Evolutionary conservation across 2,888 invertebrate genomes (phyloP), one percentile per base, ranked within the genome.

Genomic region (Merodon equestris): DNA sequence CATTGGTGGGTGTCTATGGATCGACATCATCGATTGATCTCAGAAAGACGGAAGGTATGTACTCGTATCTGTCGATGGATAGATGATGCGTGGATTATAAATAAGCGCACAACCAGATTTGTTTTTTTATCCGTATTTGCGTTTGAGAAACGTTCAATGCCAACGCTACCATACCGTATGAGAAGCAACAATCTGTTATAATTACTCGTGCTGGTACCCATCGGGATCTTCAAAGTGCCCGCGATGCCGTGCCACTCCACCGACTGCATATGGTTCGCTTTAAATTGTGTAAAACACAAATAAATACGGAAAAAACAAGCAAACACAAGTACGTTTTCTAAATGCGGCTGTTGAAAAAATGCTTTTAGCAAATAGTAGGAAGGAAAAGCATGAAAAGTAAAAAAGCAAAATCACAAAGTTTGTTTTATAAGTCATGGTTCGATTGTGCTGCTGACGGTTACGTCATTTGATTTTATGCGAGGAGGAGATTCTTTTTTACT

Each of bases 371-470:
- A 27, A 27, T 27, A 7, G 27, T 7, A 27, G 27, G 7, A 27
- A n/a, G n/a, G n/a, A n/a, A n/a, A n/a, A n/a, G n/a, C n/a, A n/a
- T n/a, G n/a, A 27, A 27, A 27, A 27, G 27, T 4, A 27, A 27
- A 7, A 27, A 27, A 27, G 7, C 27, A 27, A 2, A 27, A 27
- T 27, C 27, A 27, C 27, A 27, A 51, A 53, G 36, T 64, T 54
- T 54, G 71, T 76, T 82, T 82, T 84, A 72, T 68, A 82, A 83
- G 10, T 19, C 57, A 57, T 44, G 27, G 44, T 15, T 27, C 57
- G 9, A 27, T 15, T 36, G 17, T 12, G 44, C 14, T 44, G 27
- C 14, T 56, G 56, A 56, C 19, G 56, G 56, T 42, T 10, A 4
- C 18, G 40, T 3, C n/a, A 2, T 40, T 38, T 13, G 7, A n/a